Percentiles rank a stretch among this genome's conserved stretches.
These are phyloP conservation scores for Pocillopora verrucosa DNA, from an alignment of 64 coral and sea anemone species.

Conservation along the genomic window DNA sequence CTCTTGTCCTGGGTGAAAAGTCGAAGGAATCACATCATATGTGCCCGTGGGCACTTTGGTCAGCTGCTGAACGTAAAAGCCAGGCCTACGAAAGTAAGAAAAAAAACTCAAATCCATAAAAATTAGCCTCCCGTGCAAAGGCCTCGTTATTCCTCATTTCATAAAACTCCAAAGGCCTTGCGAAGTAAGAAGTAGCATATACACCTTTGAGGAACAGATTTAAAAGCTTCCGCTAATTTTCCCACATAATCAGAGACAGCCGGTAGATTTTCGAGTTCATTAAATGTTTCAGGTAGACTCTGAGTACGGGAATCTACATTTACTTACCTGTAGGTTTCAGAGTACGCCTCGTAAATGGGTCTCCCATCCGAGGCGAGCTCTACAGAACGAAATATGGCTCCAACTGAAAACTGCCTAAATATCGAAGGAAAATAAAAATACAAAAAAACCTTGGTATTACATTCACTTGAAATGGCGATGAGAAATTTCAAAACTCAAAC, in stretches of 20 bases:
- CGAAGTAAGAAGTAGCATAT: too few relatives aligned
- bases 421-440: neutral
- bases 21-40: constrained; percentile 94
- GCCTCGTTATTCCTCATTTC: too few relatives aligned
- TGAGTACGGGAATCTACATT: neutral
- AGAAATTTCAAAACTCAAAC: neutral
- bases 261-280: neutral
- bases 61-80: constrained; percentile 89
- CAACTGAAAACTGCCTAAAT: constrained; percentile 86
- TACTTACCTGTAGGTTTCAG: constrained; percentile 91
- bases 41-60: constrained; percentile 85
- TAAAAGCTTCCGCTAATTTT: neutral
- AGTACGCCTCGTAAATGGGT: constrained; percentile 75
- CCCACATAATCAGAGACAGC: neutral
- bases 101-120: neutral
- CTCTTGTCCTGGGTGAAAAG: constrained; percentile 82
- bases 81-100: constrained; percentile 66
- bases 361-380: constrained; percentile 47
- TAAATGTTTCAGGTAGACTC: neutral
- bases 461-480: neutral
- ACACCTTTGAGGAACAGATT: too few relatives aligned
- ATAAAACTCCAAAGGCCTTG: too few relatives aligned
- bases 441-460: neutral
- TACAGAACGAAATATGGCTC: constrained; percentile 74
- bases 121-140: too few relatives aligned